These are phyloP conservation scores for Drosophila kokeensis DNA, from an alignment of 2,888 invertebrate species.

Conservation along the genomic window DNA sequence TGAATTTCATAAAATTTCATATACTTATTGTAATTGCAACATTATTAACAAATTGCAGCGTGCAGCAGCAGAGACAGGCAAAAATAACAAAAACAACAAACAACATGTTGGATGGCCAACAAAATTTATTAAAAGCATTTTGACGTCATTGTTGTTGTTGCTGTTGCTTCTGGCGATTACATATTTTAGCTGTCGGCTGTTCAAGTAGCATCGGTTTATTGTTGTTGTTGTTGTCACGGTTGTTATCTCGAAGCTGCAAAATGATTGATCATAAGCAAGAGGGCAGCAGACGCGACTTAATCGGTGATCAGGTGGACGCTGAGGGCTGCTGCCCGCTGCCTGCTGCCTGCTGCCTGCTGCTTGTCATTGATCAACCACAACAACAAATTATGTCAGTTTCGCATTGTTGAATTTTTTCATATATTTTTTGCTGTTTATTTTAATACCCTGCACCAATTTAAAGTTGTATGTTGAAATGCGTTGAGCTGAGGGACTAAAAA, in stretches of 20 bases:
- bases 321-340: conserved; percentile 27
- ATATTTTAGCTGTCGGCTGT: conserved; percentile 70
- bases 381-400: conserved; percentile 36
- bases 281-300: conserved; percentile 45
- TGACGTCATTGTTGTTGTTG: conserved; percentile 60
- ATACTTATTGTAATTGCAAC: conserved; percentile 73
- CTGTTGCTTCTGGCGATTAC: conserved; percentile 58
- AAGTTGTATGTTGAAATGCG: neutral
- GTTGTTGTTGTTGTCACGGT: conserved; percentile 64
- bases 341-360: conserved; percentile 35
- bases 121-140: conserved; percentile 78
- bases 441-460: neutral
- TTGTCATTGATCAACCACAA: conserved; percentile 66
- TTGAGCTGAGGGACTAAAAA: neutral
- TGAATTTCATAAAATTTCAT: conserved; percentile 62
- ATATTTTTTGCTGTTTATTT: conserved; percentile 8
- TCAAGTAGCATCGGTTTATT: conserved; percentile 58
- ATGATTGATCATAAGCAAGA: conserved; percentile 76
- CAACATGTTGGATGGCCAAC: conserved; percentile 58
- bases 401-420: conserved; percentile 5
- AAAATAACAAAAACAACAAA: conserved; percentile 37
- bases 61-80: conserved; percentile 45
- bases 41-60: conserved; percentile 79
- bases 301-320: conserved; percentile 52
- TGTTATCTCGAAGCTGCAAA: conserved; percentile 65